Base-by-base conservation (phyloP, 2,888 invertebrate species). In the Ichneumoninae sp. region DNA sequence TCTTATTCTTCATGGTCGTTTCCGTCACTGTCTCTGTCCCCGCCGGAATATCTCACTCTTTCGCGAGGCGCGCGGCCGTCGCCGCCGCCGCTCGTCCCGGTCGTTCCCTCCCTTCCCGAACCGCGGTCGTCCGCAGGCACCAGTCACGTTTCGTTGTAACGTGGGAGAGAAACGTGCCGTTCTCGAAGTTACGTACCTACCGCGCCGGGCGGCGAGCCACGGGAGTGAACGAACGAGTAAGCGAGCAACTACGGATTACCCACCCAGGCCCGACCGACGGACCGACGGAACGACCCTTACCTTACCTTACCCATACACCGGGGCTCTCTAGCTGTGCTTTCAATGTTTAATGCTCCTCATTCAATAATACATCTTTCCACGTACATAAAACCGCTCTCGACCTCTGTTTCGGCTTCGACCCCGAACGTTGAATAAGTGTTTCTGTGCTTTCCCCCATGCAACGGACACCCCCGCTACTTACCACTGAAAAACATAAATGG, bases 91-190 rank as follows among this genome's bases (percentile, higher is more conserved):
- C 52, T 65, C 65, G 75, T 50, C 66, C 65, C 66, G 68, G 26
- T 57, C 40, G 47, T 68, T 54, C 44, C 54, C 57, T 60, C 74
- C 60, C 74, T 57, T 44, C 47, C 36, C 50, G 40, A 65, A 86
- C 66, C 80, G 80, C 87, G 84, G 85, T 78, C 82, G 86, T 87
- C 81, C 84, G 85, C 88, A 87, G 89, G 88, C 90, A 90, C 89
- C 90, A 90, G 91, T 91, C 91, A 91, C 90, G 91, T 90, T 85
- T 79, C 62, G 75, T 47, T 75, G 74, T 80, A 82, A 86, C 82
- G 79, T 84, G 82, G 72, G 80, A 78, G 83, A 80, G 77, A 86
- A 82, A 84, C 79, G 82, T 82, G 84, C 82, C 77, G 82, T 76
- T 74, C 82, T 57, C 82, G 36, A 66, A 78, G 78, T 78, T 80